Evolutionary conservation across 30 jellyfish, hydroid and myxozoan species (phyloP), one percentile per base, ranked within the genome.

Genomic region (Catostylus mosaicus): DNA sequence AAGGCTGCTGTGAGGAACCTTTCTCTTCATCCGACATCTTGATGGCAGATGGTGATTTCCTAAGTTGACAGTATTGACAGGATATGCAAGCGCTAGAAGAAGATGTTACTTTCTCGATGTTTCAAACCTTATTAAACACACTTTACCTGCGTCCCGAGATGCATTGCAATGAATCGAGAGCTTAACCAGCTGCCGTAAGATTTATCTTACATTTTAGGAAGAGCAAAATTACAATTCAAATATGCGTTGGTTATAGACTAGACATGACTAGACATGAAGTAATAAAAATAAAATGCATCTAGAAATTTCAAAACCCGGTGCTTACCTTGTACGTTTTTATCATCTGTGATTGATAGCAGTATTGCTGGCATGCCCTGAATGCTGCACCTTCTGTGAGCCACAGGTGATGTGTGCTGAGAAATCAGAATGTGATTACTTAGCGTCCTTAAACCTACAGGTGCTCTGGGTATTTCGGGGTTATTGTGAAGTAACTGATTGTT

Each of bases 381-480:
- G 20, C 63, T 50, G 63, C 20, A 50, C 24, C 63, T 50, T 50
- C 71, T 59, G 26, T 37, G 24, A 27, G 36, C 11, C 80, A 68
- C 80, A 68, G 64, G 80, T 37, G 78, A 66, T 27, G 27, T 33
- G 78, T 43, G 78, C 47, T 43, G 47, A 68, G 31, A 68, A 65
- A 65, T 68, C 80, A 68, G 80, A 33, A 31, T 65, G 50, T 65
- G 77, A 65, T 65, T 65, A 65, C 80, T 68, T 68, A 38, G 36
- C 26, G 64, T 27, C n/a, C 59, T 68, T 68, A 34, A 68, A 38
- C 56, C 65, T 68, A 68, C 80, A 68, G 80, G 80, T 68, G 80
- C 80, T 68, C 62, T 29, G 54, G 65, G 65, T 36, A 19, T 36
- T 36, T 64, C 12, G 62, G 65, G 59, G 80, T 68, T 68, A 68